Evolutionary conservation across 2,113 vertebrate genomes (phyloP).

Genomic region (Sterna hirundo): DNA sequence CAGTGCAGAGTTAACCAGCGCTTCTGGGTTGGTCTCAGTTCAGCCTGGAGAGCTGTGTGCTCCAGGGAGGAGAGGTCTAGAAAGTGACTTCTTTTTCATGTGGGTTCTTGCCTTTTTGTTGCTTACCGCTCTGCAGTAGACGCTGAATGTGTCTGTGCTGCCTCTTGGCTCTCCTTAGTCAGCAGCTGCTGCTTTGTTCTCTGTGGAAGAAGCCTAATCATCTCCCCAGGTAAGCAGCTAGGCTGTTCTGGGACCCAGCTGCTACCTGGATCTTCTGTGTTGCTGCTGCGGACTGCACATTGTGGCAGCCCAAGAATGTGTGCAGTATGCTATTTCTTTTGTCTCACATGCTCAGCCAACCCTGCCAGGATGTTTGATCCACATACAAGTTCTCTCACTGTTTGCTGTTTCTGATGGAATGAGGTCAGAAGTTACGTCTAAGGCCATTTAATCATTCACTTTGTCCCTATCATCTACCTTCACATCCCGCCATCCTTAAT

Average conservation of each 20-base stretch:
- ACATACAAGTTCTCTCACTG: background rate
- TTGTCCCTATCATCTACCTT: background rate
- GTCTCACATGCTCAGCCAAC: background rate
- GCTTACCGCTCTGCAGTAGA: background rate
- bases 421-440: conserved; percentile 10
- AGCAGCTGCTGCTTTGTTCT: background rate
- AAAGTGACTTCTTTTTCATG: background rate
- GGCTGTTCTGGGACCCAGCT: background rate
- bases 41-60: background rate
- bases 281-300: background rate
- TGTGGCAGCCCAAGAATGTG: background rate
- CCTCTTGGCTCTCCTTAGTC: background rate
- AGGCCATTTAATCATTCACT: background rate
- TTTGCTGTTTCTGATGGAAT: conserved; percentile 25
- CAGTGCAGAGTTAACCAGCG: background rate
- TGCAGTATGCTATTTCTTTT: background rate
- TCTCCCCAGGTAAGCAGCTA: background rate
- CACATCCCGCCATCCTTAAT: background rate
- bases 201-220: background rate
- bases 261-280: background rate
- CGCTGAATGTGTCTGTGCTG: background rate
- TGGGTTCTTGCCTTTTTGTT: background rate
- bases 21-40: background rate
- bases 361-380: background rate
- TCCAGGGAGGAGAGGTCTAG: background rate